Evolutionary conservation across 1,140 invertebrate genomes (phyloP).

Genomic region (Diploscapter pachys): DNA sequence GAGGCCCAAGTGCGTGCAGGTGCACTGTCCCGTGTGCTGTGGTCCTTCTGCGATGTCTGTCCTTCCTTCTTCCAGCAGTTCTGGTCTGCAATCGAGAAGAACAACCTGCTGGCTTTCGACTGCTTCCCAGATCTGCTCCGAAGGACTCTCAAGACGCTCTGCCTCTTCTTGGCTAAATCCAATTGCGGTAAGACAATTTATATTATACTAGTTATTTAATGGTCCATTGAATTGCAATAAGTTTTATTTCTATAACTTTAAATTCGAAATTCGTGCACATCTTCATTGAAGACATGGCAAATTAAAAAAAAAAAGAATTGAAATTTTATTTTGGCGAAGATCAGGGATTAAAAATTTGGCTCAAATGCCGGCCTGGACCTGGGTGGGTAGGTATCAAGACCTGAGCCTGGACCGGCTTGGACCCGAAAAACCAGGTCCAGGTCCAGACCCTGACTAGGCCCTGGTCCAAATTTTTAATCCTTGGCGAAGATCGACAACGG

Average conservation of each 20-base stretch:
- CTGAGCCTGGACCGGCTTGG: too few species aligned
- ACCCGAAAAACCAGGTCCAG: too few species aligned
- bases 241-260: constrained; percentile 2
- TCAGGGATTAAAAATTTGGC: too few species aligned
- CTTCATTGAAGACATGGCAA: neutral
- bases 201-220: neutral
- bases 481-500: too few species aligned
- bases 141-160: constrained; percentile 5
- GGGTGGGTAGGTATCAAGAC: too few species aligned
- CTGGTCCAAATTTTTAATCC: too few species aligned
- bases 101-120: neutral
- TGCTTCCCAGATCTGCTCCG: neutral
- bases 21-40: constrained; percentile 5
- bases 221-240: neutral
- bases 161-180: neutral
- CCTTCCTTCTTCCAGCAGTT: neutral
- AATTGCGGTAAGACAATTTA: neutral
- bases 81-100: neutral
- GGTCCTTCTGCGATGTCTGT: constrained; percentile 1
- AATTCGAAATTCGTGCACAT: constrained; percentile 2
- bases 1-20: constrained; percentile 1
- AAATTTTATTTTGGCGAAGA: neutral
- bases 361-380: too few species aligned
- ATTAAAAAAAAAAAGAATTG: neutral
- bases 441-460: too few species aligned